These are phyloP conservation scores for Leptobrachium leishanense DNA, from an alignment of 2,113 vertebrate species.

Conservation along the genomic window DNA sequence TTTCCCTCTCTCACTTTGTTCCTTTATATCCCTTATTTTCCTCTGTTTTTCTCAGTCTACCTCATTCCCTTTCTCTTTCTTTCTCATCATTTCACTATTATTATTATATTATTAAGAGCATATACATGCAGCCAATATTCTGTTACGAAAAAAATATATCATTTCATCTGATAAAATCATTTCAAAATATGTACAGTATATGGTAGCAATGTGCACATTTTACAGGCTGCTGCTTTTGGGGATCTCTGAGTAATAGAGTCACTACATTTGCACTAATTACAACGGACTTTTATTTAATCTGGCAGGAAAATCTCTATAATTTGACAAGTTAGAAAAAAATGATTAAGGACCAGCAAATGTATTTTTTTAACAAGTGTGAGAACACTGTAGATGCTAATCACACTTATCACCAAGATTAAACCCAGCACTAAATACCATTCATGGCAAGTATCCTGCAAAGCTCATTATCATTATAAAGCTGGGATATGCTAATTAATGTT, in stretches of 20 bases:
- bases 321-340: conserved; percentile 13
- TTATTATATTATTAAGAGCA: too few relatives aligned
- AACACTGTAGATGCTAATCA: conserved; percentile 33
- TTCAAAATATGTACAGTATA: neutral
- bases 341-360: conserved; percentile 13
- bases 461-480: conserved; percentile 34
- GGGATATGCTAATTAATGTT: conserved; percentile 27
- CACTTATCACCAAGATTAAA: conserved; percentile 41
- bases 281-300: conserved; percentile 24
- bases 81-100: too few relatives aligned
- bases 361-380: conserved; percentile 26
- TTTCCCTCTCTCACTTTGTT: too few relatives aligned
- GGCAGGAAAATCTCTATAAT: conserved; percentile 8
- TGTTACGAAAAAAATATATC: too few relatives aligned
- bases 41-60: too few relatives aligned
- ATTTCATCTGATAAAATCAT: too few relatives aligned
- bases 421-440: conserved; percentile 19
- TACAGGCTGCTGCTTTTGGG: neutral
- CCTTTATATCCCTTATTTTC: too few relatives aligned
- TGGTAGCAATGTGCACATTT: neutral
- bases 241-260: neutral
- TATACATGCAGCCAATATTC: too few relatives aligned
- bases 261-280: neutral
- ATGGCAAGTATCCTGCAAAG: conserved; percentile 23
- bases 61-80: too few relatives aligned